Evolutionary conservation across 92 coral and sea anemone genomes (phyloP), one percentile per base, ranked within the genome.

Genomic region (Isaurus tuberculatus): DNA sequence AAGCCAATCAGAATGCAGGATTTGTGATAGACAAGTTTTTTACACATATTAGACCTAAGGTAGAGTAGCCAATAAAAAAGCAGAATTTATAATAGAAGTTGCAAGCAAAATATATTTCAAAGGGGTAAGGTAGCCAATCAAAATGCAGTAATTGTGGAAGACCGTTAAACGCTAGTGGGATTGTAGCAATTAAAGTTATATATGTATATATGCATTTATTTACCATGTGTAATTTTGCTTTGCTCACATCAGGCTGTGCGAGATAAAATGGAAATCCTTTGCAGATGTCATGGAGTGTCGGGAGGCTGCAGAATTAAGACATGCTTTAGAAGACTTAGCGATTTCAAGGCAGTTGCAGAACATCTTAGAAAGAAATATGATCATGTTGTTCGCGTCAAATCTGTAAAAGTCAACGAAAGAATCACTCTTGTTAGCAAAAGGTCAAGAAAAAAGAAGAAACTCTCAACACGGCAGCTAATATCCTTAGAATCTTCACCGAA

Each of bases 221-320:
- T 53, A 36, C 16, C 40, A 22, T 13, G 31, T 71, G 27, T 28
- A 15, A 37, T 25, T 20, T 57, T 20, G 9, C 34, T 89, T 33
- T 65, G 43, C 31, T 55, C 61, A 2, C 69, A 42, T 43, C 84
- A 97, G 99, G 94, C 94, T 75, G 99, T 94, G 49, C 93, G 95
- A 70, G 91, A 92, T 44, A 83, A 83, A 46, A 77, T 97, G 94
- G 88, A 80, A 30, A 55, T 86, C 8, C 65, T 86, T 30, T 97
- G 99, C 84, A 72, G 90, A 75, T 97, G 99, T 60, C 99, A 92
- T 26, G 99, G 98, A 15, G 89, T 92, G 15, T 90, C 98, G 1
- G 97, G 93, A 2, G 44, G 88, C 55, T 94, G 98, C 78, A 82
- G 73, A 75, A 74, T 80, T 3, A 85, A 94, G 81, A 90, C 91